Percentiles rank a stretch among this genome's conserved stretches.
Evolutionary conservation across 2,888 invertebrate species (phyloP).

Genomic region (Megaustenia siamemsis): DNA sequence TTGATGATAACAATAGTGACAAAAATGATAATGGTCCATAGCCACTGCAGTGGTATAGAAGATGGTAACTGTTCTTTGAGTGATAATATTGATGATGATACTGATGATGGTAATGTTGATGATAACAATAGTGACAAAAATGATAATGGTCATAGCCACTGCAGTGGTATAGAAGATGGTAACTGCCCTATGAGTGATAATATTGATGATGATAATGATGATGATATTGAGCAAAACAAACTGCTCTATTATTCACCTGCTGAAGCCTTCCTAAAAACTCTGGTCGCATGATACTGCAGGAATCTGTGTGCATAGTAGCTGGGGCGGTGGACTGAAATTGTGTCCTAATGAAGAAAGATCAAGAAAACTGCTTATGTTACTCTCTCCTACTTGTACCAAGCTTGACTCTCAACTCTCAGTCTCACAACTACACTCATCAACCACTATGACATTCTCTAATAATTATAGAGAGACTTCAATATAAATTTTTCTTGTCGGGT

Average conservation of each 20-base stretch:
- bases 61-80: neutral
- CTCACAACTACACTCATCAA: no score
- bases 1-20: neutral
- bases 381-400: no score
- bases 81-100: neutral
- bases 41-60: neutral
- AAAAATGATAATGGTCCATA: neutral
- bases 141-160: no score
- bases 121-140: neutral
- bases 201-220: neutral
- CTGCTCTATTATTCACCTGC: constrained; percentile 90
- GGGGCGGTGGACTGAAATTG: constrained; percentile 98
- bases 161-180: neutral
- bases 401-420: no score
- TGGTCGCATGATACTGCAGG: constrained; percentile 97
- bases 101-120: no score
- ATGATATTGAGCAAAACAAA: neutral
- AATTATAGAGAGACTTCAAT: no score
- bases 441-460: no score
- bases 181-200: neutral
- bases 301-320: constrained; percentile 99
- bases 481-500: no score
- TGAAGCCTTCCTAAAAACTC: constrained; percentile 98
- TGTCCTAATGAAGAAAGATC: constrained; percentile 93
- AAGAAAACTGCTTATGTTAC: no score